Conservation (phyloP, 64 coral and sea anemone genomes). For the Actinia equina region DNA sequence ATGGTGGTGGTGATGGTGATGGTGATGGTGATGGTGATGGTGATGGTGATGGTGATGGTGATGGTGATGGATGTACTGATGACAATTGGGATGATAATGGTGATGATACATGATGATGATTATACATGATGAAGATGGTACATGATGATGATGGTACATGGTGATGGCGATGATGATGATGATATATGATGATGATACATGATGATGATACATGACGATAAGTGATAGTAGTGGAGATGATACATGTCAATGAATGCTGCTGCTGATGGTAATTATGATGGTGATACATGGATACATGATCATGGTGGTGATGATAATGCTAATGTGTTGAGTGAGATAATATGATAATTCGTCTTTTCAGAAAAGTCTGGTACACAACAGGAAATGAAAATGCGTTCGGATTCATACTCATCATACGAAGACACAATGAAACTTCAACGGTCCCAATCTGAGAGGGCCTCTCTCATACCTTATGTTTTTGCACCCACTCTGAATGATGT, state of each 20-base stretch:
- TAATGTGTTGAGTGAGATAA: background rate
- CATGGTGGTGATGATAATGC: background rate
- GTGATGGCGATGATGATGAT: background rate
- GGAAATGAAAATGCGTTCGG: background rate
- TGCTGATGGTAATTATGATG: background rate
- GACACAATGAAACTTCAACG: background rate
- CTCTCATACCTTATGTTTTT: background rate
- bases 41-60: background rate
- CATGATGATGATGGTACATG: background rate
- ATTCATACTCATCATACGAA: background rate
- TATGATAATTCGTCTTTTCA: background rate
- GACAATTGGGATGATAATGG: background rate
- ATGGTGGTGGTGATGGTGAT: background rate
- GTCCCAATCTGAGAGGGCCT: background rate
- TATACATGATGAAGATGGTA: background rate
- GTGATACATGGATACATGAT: too few species aligned
- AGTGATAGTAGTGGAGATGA: background rate
- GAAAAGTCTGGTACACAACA: background rate
- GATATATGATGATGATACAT: background rate
- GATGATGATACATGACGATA: background rate
- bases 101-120: too few species aligned
- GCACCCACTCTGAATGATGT: constrained; percentile 17
- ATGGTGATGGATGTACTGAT: background rate
- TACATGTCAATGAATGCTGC: background rate
- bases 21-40: background rate